These are phyloP conservation scores for Tiliqua scincoides DNA, from an alignment of 2,113 vertebrate genomes.

Conservation along the genomic window DNA sequence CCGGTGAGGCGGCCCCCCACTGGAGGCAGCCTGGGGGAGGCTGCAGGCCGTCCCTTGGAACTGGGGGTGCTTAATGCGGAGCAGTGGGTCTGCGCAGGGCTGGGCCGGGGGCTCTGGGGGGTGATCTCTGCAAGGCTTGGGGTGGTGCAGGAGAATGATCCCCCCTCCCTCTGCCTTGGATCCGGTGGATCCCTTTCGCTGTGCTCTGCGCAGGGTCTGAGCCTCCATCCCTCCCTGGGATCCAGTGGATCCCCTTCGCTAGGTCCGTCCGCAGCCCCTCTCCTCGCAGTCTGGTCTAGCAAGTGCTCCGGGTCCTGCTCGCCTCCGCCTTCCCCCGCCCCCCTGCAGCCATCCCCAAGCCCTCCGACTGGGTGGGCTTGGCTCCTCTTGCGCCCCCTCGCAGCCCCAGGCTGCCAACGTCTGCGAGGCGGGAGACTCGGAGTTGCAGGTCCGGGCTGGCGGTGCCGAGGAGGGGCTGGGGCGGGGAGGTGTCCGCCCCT, in stretches of 20 bases:
- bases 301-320: too few species aligned
- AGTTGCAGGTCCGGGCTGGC: too few species aligned
- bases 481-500: not conserved
- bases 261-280: too few species aligned
- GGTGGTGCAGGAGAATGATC: too few species aligned
- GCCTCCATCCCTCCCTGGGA: not conserved
- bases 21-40: not conserved
- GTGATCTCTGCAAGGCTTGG: not conserved
- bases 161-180: too few species aligned
- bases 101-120: constrained; percentile 30
- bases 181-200: not conserved
- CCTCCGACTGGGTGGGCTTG: too few species aligned
- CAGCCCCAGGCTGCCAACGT: not conserved
- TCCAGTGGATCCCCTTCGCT: too few species aligned
- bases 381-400: not conserved
- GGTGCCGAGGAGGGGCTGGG: too few species aligned
- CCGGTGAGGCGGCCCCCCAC: constrained; percentile 74
- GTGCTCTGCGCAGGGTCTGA: not conserved
- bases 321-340: too few species aligned
- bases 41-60: not conserved
- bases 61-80: not conserved
- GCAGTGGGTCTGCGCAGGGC: not conserved
- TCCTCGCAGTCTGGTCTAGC: too few species aligned
- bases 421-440: not conserved
- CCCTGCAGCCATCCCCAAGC: too few species aligned